Conservation (phyloP, 1,140 invertebrate genomes). For the Vanessa tameamea region DNA sequence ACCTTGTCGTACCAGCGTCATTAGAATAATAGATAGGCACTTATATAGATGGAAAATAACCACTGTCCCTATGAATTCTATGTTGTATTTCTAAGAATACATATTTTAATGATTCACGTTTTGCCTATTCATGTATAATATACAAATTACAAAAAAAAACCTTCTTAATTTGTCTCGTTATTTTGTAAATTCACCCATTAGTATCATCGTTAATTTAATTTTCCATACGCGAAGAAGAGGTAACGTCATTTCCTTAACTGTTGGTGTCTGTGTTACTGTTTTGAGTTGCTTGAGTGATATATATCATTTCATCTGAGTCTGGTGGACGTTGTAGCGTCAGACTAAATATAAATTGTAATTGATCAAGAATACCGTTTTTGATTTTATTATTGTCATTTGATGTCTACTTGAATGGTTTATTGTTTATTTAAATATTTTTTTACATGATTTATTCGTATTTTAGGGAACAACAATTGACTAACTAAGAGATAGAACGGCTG, state of each 20-base stretch:
- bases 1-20: slow-evolving; percentile 42
- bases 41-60: slow-evolving; percentile 59
- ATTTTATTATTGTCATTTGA: neutral
- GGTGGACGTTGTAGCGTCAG: neutral
- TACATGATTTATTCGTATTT: slow-evolving; percentile 41
- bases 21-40: slow-evolving; percentile 56
- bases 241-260: neutral
- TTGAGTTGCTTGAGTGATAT: neutral
- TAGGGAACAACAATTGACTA: slow-evolving; percentile 65
- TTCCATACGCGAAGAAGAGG: neutral
- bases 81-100: slow-evolving; percentile 72
- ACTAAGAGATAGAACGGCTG: slow-evolving; percentile 56
- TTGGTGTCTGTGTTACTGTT: neutral
- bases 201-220: neutral
- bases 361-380: too few relatives aligned
- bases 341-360: neutral
- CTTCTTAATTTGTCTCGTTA: slow-evolving; percentile 40
- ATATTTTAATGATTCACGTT: slow-evolving; percentile 77
- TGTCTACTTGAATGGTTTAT: neutral
- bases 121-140: slow-evolving; percentile 79
- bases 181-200: slow-evolving; percentile 25
- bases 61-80: slow-evolving; percentile 59
- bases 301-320: neutral
- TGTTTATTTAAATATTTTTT: neutral
- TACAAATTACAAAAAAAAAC: slow-evolving; percentile 73